phyloP scores from a whole-genome alignment of 2,888 invertebrate genomes.

The Acronicta alni region DNA sequence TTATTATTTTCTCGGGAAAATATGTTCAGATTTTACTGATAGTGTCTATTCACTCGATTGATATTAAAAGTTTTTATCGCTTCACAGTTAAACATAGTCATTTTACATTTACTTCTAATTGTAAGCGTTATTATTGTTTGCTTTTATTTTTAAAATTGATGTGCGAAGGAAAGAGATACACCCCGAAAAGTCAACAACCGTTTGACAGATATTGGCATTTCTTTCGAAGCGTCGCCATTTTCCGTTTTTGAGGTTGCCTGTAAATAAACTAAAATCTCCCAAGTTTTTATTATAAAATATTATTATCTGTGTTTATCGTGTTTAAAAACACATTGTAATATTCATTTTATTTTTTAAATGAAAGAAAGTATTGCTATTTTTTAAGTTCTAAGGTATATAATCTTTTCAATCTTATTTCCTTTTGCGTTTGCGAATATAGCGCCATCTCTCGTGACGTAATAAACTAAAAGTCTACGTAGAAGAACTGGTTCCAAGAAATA shows the following conservation, averaged over 20 bases:
- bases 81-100: conserved; percentile 27
- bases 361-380: background rate
- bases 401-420: background rate
- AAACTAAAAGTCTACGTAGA: background rate
- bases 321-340: background rate
- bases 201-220: conserved; percentile 73
- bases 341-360: background rate
- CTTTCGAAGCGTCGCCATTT: conserved; percentile 70
- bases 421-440: background rate
- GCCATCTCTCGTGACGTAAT: conserved; percentile 3
- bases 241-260: conserved; percentile 54
- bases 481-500: conserved; percentile 1
- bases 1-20: conserved; percentile 46
- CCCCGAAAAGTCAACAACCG: conserved; percentile 83
- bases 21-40: conserved; percentile 19
- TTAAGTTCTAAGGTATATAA: too few relatives aligned
- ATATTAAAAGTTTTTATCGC: conserved; percentile 24
- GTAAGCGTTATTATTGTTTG: conserved; percentile 15
- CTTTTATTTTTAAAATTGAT: conserved; percentile 38
- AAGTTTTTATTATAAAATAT: background rate
- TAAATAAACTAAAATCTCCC: conserved; percentile 28
- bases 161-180: conserved; percentile 59
- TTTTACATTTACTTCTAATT: conserved; percentile 19
- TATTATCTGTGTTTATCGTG: too few relatives aligned
- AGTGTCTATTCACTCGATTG: conserved; percentile 22